Evolutionary conservation across 1,140 invertebrate species (phyloP).

Genomic region (Neodiprion virginianus): DNA sequence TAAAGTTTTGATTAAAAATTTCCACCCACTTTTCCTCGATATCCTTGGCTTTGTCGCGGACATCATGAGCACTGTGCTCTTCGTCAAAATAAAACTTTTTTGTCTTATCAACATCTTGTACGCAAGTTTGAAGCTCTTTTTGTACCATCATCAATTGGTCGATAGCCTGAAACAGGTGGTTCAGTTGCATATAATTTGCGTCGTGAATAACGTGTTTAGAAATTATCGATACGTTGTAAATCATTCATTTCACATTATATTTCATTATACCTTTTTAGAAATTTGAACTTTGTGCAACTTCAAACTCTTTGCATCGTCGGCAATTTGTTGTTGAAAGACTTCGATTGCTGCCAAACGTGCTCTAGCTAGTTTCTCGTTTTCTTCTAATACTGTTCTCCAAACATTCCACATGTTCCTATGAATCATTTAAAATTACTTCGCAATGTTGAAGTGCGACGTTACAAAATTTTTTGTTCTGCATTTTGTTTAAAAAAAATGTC

Average conservation of each 20-base stretch:
- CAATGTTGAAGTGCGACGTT: no score
- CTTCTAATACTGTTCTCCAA: slow-evolving; percentile 92
- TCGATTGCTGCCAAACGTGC: slow-evolving; percentile 90
- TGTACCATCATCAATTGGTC: slow-evolving; percentile 87
- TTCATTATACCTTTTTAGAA: slow-evolving; percentile 79
- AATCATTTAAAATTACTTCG: slow-evolving; percentile 21
- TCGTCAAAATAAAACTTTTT: slow-evolving; percentile 97
- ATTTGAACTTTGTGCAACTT: slow-evolving; percentile 84
- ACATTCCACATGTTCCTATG: slow-evolving; percentile 95
- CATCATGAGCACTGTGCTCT: slow-evolving; percentile 93
- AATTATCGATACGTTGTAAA: background rate
- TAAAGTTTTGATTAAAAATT: no score
- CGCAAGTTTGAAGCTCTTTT: slow-evolving; percentile 87
- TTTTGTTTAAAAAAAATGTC: slow-evolving; percentile 6
- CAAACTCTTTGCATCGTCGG: slow-evolving; percentile 89
- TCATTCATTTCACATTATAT: slow-evolving; percentile 11
- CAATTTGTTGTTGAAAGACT: slow-evolving; percentile 92
- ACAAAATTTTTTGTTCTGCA: slow-evolving; percentile 14
- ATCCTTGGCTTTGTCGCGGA: slow-evolving; percentile 91
- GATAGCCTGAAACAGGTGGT: slow-evolving; percentile 70
- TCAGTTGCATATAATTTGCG: background rate
- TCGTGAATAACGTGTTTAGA: no score
- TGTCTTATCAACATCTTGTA: slow-evolving; percentile 90
- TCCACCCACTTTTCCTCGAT: slow-evolving; percentile 91
- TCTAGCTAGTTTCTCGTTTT: slow-evolving; percentile 92